Evolutionary conservation across 2,113 vertebrate genomes (phyloP), one percentile per base, ranked within the genome.

Genomic region (Myxocyprinus asiaticus): DNA sequence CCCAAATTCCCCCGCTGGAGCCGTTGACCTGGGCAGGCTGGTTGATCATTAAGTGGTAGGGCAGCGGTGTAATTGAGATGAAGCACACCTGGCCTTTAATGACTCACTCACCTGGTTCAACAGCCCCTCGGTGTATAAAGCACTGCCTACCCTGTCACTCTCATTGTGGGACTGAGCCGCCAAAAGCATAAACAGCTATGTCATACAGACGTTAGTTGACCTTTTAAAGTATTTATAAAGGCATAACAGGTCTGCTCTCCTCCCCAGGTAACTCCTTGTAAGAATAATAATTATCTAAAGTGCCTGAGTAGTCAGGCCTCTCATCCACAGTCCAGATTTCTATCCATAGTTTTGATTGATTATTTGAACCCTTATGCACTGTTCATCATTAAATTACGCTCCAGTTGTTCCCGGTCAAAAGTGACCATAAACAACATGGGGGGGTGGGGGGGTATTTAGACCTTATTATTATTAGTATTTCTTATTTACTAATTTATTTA

Each of bases 21-120:
- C 61, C 47, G 58, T 48, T 84, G 87, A 91, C 85, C 85, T 64
- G 47, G 0, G 2, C 77, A 76, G 74, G 79, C 81, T 6, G 86
- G 65, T 64, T 0, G 0, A 68, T 86, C 84, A 89, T 92, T 89
- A 91, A 83, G 48, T 64, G 51, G 78, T 76, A 69, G 83, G 55
- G 0, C 0, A 58, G 69, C 12, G 4, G 44, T 84, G 68, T 89
- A 89, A 87, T 84, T 76, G 77, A 0, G 7, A 78, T 55, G 77
- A 4, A 17, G 76, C 67, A 86, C 92, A 93, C 84, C 92, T 94
- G 90, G 76, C 0, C 69, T 89, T 81, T 86, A 87, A 89, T 17
- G 1, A 85, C 80, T 14, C 68, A 81, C 42, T 87, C 91, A 92
- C 88, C 91, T 93, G 91, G 84, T 91, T 90, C 66, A 65, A 75